Base-by-base conservation (phyloP, 2,113 vertebrate species). In the Myotis lucifugus region DNA sequence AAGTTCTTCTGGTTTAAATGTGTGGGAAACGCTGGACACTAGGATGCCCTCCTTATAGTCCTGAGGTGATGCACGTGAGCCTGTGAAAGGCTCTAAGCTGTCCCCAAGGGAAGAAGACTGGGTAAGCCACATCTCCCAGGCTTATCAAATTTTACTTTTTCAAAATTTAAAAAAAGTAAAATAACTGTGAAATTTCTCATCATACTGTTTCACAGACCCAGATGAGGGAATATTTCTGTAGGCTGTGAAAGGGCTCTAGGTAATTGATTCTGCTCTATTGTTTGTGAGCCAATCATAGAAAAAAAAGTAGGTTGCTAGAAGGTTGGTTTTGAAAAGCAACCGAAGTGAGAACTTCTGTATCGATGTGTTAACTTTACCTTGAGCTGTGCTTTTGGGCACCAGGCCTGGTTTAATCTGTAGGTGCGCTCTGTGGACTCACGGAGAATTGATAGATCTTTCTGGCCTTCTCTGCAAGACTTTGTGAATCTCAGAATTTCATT, bases 401-500 rank as follows among this genome's bases (percentile, higher is more conserved):
- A 46, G 40, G 54, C 46, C 73, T 73, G 42, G 32, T 56, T 84
- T 91, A 67, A 79, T 85, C 76, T 76, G 72, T 74, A 54, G 48
- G 59, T 81, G 3, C 0, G 6, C 70, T 69, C 66, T 73, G 17
- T 93, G 18, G 15, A 88, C 48, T 90, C 37, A 64, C 7, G n/a
- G 21, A 64, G 10, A 66, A 64, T 5, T 64, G 18, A 74, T 40
- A 76, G 27, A 69, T 85, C 27, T 25, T 95, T 61, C 34, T 46
- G 85, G 34, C 34, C 15, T 85, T 89, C 27, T 4, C 52, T 90
- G 23, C 25, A 90, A 90, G 50, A 93, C 23, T 56, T 92, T 46
- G 50, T 89, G 48, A 87, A 34, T 79, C 66, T 96, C 88, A 70
- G 77, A 81, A 81, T 95, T 95, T 93, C 67, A 93, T 93, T 96